phyloP scores from a whole-genome alignment of 2,113 vertebrate species.

The Leptosomus discolor region DNA sequence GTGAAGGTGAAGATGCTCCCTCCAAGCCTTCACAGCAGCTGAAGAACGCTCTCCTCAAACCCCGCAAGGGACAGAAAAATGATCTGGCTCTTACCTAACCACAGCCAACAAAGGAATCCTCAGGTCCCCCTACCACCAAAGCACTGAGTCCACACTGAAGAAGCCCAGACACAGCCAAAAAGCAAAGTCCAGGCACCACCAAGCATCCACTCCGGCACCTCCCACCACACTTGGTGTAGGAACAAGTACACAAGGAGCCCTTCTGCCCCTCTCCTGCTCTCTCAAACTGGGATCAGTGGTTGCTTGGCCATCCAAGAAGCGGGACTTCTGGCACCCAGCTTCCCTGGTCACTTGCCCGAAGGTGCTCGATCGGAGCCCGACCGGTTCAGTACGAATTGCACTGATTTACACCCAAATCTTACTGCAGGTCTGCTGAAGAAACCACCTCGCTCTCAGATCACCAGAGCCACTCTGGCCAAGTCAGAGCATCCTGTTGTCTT shows the following conservation, averaged over 20 bases:
- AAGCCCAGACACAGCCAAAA: neutral
- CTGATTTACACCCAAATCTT: no score
- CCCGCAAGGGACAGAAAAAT: neutral
- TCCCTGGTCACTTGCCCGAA: neutral
- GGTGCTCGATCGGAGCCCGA: accelerated
- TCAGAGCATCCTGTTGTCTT: accelerated
- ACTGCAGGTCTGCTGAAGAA: neutral
- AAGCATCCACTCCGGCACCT: neutral
- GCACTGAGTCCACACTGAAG: neutral
- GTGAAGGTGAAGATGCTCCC: neutral
- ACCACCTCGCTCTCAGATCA: neutral
- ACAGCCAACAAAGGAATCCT: neutral
- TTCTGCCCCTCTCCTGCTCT: neutral
- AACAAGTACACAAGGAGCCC: neutral
- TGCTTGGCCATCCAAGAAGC: neutral
- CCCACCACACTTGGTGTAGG: no score
- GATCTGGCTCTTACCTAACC: neutral
- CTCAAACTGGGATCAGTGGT: neutral
- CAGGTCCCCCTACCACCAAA: no score
- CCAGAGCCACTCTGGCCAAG: neutral
- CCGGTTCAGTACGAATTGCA: accelerated
- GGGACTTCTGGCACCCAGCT: neutral
- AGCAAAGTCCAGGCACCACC: no score
- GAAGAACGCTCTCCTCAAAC: neutral
- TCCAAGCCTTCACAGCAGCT: neutral